These are phyloP conservation scores for Gila robusta DNA, from an alignment of 2,797 vertebrate genomes.

Conservation along the genomic window DNA sequence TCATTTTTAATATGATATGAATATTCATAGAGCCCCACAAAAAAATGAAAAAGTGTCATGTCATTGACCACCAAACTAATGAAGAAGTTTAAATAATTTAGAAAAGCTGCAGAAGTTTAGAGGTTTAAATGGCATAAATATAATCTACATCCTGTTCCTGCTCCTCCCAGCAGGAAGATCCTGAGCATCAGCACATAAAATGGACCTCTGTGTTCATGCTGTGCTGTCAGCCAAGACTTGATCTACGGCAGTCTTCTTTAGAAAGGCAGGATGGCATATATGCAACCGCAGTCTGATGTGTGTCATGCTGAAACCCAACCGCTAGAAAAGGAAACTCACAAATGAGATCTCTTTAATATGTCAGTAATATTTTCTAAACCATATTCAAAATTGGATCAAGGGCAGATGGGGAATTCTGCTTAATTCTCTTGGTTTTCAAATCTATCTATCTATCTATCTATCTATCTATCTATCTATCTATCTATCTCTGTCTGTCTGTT, in stretches of 20 bases:
- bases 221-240: constrained; percentile 29
- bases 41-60: neutral
- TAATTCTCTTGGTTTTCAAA: neutral
- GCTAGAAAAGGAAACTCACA: neutral
- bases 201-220: constrained; percentile 25
- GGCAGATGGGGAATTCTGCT: neutral
- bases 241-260: constrained; percentile 55
- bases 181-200: constrained; percentile 28
- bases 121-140: neutral
- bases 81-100: neutral
- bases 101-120: neutral
- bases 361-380: constrained; percentile 8
- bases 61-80: neutral
- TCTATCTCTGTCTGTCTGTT: neutral
- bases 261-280: constrained; percentile 55
- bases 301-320: constrained; percentile 1
- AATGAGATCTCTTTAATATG: constrained; percentile 20
- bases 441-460: neutral
- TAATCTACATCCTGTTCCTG: neutral
- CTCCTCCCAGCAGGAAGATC: neutral
- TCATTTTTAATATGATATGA: neutral
- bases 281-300: constrained; percentile 47
- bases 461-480: neutral
- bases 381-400: neutral
- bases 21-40: neutral